Base-by-base conservation (phyloP, 1,140 invertebrate genomes). In the Neotoxoptera formosana region DNA sequence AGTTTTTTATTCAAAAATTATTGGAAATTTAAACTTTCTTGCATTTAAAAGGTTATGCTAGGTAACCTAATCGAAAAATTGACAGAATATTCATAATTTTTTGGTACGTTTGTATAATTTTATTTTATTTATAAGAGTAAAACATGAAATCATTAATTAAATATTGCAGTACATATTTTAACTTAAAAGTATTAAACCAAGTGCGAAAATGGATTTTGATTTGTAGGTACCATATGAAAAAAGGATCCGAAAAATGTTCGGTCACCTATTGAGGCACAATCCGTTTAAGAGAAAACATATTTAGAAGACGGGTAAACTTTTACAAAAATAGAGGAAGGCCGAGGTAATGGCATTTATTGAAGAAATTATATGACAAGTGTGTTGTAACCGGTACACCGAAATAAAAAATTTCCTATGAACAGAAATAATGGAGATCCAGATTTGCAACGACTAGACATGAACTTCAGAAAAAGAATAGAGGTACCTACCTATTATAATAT, bases 321-420 rank as follows among this genome's bases (percentile, higher is more conserved):
- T 23, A 60, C 89, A 67, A 67, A 90, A 56, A 56, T 41, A n/a
- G 36, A n/a, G 56, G 8, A 34, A 90, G 36, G n/a, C 41, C 56
- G 17, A 90, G 56, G 20, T 67, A 47, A 25, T 36, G 7, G 30
- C 41, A 90, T 86, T 30, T 47, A 87, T n/a, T 23, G 9, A 67
- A 60, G 11, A 90, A 90, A 67, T 47, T 2, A 76, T 90, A n/a
- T n/a, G 41, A 21, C 30, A 17, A 76, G 41, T 51, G 47, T 41
- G 45, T 34, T 60, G 88, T 90, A 90, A 48, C 34, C 87, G 47
- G 41, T 89, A 89, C 48, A 34, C 34, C 21, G 87, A 89, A 9
- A 89, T 89, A 48, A 51, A 89, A 89, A 34, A 89, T 48, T 34
- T 3, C 9, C 30, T 89, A 8, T 90, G 34, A 90, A 25, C 36